Percentiles rank a stretch among this genome's conserved stretches.
phyloP scores from a whole-genome alignment of 1,140 invertebrate species.

The Saccostrea cuccullata region DNA sequence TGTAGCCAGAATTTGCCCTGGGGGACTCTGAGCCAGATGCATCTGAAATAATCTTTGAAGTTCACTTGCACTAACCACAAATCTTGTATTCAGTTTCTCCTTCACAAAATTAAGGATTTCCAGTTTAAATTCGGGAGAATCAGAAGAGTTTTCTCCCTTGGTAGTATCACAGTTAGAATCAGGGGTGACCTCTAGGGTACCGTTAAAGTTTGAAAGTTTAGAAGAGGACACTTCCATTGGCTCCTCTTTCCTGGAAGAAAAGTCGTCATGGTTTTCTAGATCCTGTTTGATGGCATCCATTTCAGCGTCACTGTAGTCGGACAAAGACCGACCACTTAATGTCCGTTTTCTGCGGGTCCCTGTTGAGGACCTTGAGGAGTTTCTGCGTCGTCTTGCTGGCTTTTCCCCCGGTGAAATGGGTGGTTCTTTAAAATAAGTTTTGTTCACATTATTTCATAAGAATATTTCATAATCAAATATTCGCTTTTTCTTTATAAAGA shows the following conservation, averaged over 20 bases:
- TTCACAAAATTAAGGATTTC: conserved; percentile 70
- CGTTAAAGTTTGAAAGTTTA: conserved; percentile 54
- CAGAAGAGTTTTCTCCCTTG: background rate
- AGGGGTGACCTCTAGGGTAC: conserved; percentile 26
- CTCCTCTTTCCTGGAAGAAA: conserved; percentile 40
- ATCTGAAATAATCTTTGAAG: conserved; percentile 69
- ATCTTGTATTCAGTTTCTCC: conserved; percentile 68
- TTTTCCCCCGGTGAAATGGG: conserved; percentile 62
- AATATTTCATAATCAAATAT: no score
- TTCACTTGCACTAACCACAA: conserved; percentile 69
- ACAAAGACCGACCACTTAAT: conserved; percentile 71
- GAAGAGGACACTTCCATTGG: conserved; percentile 64
- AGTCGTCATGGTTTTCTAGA: conserved; percentile 44
- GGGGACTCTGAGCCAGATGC: conserved; percentile 68
- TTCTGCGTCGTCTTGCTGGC: conserved; percentile 63
- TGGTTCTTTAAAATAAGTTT: conserved; percentile 52
- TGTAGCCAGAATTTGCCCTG: conserved; percentile 70
- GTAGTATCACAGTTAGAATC: conserved; percentile 49
- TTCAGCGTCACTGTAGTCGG: conserved; percentile 75
- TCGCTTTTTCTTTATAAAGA: no score
- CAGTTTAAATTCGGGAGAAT: conserved; percentile 56
- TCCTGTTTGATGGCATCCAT: conserved; percentile 59
- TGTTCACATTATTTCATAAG: no score
- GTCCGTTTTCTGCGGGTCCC: conserved; percentile 65
- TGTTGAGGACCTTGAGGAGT: conserved; percentile 67